These are phyloP conservation scores for Paradoxurus hermaphroditus DNA, from an alignment of 2,113 vertebrate genomes.

Conservation along the genomic window DNA sequence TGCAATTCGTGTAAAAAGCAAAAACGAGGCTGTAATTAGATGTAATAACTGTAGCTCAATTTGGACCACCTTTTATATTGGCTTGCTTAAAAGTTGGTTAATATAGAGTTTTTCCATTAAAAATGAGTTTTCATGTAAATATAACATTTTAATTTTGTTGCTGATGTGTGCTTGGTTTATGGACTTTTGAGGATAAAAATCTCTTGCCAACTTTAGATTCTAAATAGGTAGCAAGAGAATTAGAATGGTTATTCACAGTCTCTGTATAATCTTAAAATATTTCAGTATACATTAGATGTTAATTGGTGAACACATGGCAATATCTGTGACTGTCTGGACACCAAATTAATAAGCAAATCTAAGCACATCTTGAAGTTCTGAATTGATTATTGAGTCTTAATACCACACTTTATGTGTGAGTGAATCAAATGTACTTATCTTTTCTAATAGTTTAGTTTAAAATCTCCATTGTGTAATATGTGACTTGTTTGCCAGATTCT, in stretches of 20 bases:
- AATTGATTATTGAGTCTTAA: not conserved
- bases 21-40: conserved; percentile 49
- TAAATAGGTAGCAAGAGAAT: not conserved
- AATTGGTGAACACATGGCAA: not conserved
- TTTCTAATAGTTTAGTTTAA: conserved; percentile 18
- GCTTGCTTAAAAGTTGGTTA: conserved; percentile 49
- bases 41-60: conserved; percentile 44
- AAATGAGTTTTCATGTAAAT: conserved; percentile 44
- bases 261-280: not conserved
- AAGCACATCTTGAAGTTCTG: not conserved
- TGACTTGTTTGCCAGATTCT: conserved; percentile 34
- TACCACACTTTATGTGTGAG: not conserved
- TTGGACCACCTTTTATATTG: conserved; percentile 33
- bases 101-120: conserved; percentile 32
- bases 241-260: not conserved
- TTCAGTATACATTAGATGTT: not conserved
- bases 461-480: conserved; percentile 9
- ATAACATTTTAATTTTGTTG: conserved; percentile 5
- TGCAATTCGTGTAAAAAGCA: conserved; percentile 55
- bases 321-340: not conserved
- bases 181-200: not conserved
- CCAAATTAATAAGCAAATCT: not conserved
- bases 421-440: not conserved
- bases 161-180: conserved; percentile 3
- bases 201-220: not conserved